A percentile compares a stretch with the other conserved stretches of the same genome.
phyloP scores from a whole-genome alignment of 2,888 invertebrate species.

The Pediacus dermestoides region DNA sequence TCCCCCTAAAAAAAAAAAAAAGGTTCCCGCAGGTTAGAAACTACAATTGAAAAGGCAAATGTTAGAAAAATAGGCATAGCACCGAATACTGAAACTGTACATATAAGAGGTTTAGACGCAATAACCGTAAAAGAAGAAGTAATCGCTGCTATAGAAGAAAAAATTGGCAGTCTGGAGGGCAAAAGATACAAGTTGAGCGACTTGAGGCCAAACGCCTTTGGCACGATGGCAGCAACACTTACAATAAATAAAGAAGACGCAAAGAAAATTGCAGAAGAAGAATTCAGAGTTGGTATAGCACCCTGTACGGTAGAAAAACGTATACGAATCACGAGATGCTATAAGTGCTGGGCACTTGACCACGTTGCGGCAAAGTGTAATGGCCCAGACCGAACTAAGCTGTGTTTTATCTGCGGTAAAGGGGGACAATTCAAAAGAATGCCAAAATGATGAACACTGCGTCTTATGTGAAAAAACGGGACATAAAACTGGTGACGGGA shows the following conservation, averaged over 20 bases:
- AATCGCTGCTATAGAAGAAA: not conserved
- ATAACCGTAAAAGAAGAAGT: not conserved
- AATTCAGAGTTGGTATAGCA: not conserved
- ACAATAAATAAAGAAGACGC: not conserved
- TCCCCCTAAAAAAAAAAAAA: no score
- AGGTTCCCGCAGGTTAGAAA: no score
- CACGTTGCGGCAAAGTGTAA: conserved; percentile 5
- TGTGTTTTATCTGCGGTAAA: not conserved
- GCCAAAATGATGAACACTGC: not conserved
- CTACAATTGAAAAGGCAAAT: not conserved
- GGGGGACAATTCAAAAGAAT: not conserved
- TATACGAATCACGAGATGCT: conserved; percentile 6
- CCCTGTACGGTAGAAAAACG: not conserved
- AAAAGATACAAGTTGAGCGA: not conserved
- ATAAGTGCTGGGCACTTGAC: conserved; percentile 6
- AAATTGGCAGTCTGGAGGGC: not conserved
- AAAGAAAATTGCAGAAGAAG: not conserved
- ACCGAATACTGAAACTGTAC: not conserved
- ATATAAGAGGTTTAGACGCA: not conserved
- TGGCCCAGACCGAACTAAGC: conserved; percentile 3
- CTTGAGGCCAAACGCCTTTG: not conserved
- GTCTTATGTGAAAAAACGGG: not conserved
- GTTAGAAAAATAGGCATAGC: not conserved
- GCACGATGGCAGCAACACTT: not conserved
- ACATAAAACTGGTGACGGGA: not conserved